Evolutionary conservation across 2,797 vertebrate genomes (phyloP), one percentile per base, ranked within the genome.

Genomic region (Brachyalestes nurse): DNA sequence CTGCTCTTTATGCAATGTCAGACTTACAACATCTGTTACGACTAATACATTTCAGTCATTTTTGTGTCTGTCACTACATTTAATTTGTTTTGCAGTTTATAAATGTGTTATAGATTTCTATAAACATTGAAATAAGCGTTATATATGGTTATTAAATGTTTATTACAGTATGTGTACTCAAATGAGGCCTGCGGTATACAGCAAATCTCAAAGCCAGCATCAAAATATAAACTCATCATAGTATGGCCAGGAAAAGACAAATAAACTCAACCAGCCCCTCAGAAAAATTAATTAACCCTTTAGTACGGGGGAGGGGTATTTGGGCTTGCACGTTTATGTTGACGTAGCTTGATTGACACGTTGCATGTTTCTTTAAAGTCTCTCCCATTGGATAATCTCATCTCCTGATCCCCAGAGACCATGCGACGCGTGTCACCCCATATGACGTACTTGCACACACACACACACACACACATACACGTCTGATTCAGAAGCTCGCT

Each of bases 341-440:
- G 47, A 78, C 66, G 74, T n/a, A 62, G 49, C 51, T 19, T 83
- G 81, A 83, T 70, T 79, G 79, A 83, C 76, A 83, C 62, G 66
- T 70, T 77, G 77, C 65, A 51, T 77, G 58, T 77, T 81, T 57
- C 28, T 71, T 42, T 75, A 17, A 57, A 61, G 71, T 60, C 64
- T 16, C 61, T 87, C 69, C 77, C 78, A 87, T 85, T 87, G 83
- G 86, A 42, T 38, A 45, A 78, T 76, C 16, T 19, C 57, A 82
- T 87, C 83, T 85, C 73, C 86, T 87, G 83, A 87, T 85, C 72
- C n/a, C 60, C 34, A 0, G 72, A 71, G 55, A 28, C 73, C 23
- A 34, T 67, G 62, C 45, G 21, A 74, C 21, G 69, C 78, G 78
- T 80, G 62, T 85, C 86, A 85, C 73, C 80, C 79, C 83, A 87